Evolutionary conservation across 2,797 vertebrate genomes (phyloP).

Genomic region (Lepus townsendii): DNA sequence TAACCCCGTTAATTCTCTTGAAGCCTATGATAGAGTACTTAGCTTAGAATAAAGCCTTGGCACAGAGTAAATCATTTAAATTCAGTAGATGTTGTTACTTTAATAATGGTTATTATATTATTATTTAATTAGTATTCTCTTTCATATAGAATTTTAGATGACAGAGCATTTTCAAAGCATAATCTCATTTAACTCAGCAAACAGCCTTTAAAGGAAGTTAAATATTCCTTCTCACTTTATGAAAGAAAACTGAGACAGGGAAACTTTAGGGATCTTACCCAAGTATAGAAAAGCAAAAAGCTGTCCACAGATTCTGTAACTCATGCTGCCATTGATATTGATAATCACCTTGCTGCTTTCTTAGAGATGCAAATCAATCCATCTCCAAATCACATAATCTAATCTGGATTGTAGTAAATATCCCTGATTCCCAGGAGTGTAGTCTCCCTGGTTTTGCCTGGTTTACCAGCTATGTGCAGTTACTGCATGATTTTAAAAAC

Average conservation of each 20-base stretch:
- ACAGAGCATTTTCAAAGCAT: slow-evolving; percentile 11
- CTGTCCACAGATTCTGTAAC: not conserved
- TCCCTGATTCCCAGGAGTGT: slow-evolving; percentile 9
- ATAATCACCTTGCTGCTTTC: not conserved
- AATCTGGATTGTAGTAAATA: slow-evolving; percentile 4
- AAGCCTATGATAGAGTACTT: not conserved
- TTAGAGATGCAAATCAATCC: not conserved
- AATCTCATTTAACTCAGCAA: not conserved
- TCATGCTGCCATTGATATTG: not conserved
- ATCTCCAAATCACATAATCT: not conserved
- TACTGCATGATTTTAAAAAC: not conserved
- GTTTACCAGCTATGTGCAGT: not conserved
- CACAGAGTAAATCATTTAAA: not conserved
- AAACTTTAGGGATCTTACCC: not conserved
- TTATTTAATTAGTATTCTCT: slow-evolving; percentile 1
- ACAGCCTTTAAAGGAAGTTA: not conserved
- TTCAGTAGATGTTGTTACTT: not conserved
- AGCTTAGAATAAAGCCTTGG: not conserved
- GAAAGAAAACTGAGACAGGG: not conserved
- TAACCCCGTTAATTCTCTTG: not conserved
- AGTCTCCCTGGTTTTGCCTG: not conserved
- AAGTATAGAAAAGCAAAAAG: not conserved
- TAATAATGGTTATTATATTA: not conserved
- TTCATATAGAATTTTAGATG: not conserved
- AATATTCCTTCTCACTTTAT: not conserved